Percentiles rank a stretch among this genome's conserved stretches.
Evolutionary conservation across 2,888 invertebrate species (phyloP).

Genomic region (Cantharis flavilabris): DNA sequence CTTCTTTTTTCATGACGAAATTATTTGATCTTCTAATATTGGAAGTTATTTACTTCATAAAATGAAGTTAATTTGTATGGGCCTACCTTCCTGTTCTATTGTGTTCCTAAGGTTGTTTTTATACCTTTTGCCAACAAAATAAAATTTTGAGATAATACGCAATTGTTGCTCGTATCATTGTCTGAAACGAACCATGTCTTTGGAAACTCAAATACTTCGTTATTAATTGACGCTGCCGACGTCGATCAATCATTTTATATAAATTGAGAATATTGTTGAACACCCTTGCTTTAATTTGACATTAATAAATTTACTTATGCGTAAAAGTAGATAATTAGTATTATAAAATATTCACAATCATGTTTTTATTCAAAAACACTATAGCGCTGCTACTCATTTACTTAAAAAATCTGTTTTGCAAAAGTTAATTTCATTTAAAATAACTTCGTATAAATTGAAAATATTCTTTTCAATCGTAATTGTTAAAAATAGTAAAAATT

Average conservation of each 20-base stretch:
- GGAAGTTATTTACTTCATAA: neutral
- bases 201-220: neutral
- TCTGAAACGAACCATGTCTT: neutral
- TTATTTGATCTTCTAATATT: neutral
- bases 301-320: slow-evolving; percentile 14
- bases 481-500: neutral
- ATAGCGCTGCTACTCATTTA: neutral
- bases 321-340: slow-evolving; percentile 9
- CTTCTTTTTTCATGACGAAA: neutral
- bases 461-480: too few relatives aligned
- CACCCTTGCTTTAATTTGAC: slow-evolving; percentile 3
- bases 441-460: neutral
- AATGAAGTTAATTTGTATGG: neutral
- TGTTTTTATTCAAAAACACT: neutral
- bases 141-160: neutral
- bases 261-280: slow-evolving; percentile 5
- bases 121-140: neutral
- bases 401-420: neutral
- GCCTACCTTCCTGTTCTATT: neutral
- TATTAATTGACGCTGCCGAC: slow-evolving; percentile 4
- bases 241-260: slow-evolving; percentile 7
- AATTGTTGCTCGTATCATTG: slow-evolving; percentile 1
- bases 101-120: neutral
- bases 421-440: neutral
- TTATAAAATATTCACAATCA: neutral